Percentiles rank a stretch among this genome's conserved stretches.
phyloP scores from a whole-genome alignment of 2,113 vertebrate genomes.

The Zosterops hypoxanthus region DNA sequence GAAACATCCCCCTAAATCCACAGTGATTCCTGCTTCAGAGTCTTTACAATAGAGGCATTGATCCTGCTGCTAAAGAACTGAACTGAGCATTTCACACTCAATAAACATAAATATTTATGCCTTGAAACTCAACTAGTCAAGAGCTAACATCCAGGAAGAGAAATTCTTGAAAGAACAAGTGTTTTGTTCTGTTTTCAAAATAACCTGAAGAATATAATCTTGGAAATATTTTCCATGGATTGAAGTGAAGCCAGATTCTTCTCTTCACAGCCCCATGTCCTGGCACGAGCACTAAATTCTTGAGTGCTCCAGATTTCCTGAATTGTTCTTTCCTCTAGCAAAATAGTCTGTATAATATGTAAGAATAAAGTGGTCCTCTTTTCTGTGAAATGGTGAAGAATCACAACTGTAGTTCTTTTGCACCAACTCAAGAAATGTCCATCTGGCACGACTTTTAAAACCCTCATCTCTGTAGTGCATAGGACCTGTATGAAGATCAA shows the following conservation, averaged over 20 bases:
- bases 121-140: not conserved
- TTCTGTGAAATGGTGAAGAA: not conserved
- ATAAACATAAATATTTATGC: not conserved
- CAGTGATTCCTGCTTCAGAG: not conserved
- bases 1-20: fast-evolving
- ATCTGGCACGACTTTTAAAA: not conserved
- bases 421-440: not conserved
- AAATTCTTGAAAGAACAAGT: not conserved
- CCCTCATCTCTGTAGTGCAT: not conserved
- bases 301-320: not conserved
- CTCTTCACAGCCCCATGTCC: not conserved
- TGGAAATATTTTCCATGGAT: not conserved
- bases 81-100: not conserved
- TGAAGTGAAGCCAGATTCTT: not conserved
- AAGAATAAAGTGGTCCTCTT: not conserved
- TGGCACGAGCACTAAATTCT: not conserved
- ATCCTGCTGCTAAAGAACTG: not conserved
- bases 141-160: not conserved
- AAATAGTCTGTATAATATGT: not conserved
- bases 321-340: not conserved
- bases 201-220: not conserved
- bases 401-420: not conserved
- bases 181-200: not conserved
- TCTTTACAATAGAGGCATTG: not conserved
- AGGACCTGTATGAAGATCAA: not conserved